A percentile compares a stretch with the other conserved stretches of the same genome.
phyloP scores from a whole-genome alignment of 2,888 invertebrate genomes.

The Drosophila niveifrons region DNA sequence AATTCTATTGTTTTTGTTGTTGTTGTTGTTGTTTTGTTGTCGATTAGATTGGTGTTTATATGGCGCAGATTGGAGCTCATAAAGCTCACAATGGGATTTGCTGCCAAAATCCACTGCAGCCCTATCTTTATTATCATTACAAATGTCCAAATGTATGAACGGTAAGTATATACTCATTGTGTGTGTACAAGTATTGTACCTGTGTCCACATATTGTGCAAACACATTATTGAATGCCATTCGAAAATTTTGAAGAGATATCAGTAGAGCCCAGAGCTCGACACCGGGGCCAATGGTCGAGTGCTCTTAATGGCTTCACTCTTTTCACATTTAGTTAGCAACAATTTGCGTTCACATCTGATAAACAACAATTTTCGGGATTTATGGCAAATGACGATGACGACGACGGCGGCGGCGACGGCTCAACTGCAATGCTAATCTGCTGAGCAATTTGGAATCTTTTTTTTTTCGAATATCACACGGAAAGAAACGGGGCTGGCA shows the following conservation, averaged over 20 bases:
- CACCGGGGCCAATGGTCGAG: slow-evolving; percentile 55
- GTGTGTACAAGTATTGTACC: not conserved
- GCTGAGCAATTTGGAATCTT: not conserved
- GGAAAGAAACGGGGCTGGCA: not conserved
- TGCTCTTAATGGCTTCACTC: slow-evolving; percentile 25
- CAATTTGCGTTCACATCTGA: slow-evolving; percentile 31
- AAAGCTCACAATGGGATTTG: slow-evolving; percentile 34
- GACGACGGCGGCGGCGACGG: no score
- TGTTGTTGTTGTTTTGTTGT: not conserved
- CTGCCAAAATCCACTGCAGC: slow-evolving; percentile 14
- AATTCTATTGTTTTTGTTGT: slow-evolving; percentile 4
- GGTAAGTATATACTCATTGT: not conserved
- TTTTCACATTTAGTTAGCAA: slow-evolving; percentile 23
- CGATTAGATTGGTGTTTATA: slow-evolving; percentile 52
- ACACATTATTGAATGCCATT: slow-evolving; percentile 11
- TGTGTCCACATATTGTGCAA: not conserved
- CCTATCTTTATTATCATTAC: slow-evolving; percentile 52
- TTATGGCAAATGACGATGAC: not conserved
- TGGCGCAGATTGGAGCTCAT: slow-evolving; percentile 34
- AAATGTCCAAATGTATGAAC: slow-evolving; percentile 21
- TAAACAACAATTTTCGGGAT: slow-evolving; percentile 6
- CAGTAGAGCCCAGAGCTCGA: slow-evolving; percentile 5
- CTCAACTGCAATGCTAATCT: not conserved
- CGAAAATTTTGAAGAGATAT: slow-evolving; percentile 30
- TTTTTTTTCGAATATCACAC: not conserved